Evolutionary conservation across 2,797 vertebrate species (phyloP), one percentile per base, ranked within the genome.

Genomic region (Echeneis naucrates): DNA sequence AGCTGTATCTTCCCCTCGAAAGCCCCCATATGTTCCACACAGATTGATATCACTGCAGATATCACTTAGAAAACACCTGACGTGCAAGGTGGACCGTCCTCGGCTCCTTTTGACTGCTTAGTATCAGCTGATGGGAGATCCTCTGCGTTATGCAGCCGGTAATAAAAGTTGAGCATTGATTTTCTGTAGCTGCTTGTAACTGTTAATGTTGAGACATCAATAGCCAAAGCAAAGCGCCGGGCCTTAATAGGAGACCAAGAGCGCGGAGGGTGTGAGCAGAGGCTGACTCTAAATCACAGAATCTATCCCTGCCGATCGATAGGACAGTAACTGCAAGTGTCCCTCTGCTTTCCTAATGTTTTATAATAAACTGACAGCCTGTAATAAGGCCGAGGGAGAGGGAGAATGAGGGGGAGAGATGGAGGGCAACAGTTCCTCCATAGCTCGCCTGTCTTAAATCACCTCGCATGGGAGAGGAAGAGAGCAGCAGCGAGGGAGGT

Each of bases 191-290:
- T 92, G 95, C 96, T 98, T 98, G 97, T 98, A 99, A 98, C 97
- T 97, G 95, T 98, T 97, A 97, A 96, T 97, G 96, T 97, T 97
- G 96, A 97, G 97, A 97, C 97, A 98, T 98, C 97, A 98, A 98
- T 98, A 97, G 97, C 95, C 94, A 88, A 97, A 97, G 96, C 96
- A 97, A 97, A 97, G 96, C 96, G 93, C 95, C 89, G 93, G 95
- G 95, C 94, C 97, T 96, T 97, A 97, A 97, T 90, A 88, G 95
- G 94, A 95, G 96, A 92, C 93, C 88, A 93, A 95, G 96, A 96
- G 96, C 95, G 95, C 93, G 94, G 93, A 94, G 93, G 94, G 92
- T 89, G 88, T 81, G 79, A 93, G 93, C 84, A 79, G 80, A 90
- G 80, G 80, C 84, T 77, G 92, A 93, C 93, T 94, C 93, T 97